Percentiles rank a stretch among this genome's conserved stretches.
These are phyloP conservation scores for Pluvianellus socialis DNA, from an alignment of 2,113 vertebrate species.

Conservation along the genomic window DNA sequence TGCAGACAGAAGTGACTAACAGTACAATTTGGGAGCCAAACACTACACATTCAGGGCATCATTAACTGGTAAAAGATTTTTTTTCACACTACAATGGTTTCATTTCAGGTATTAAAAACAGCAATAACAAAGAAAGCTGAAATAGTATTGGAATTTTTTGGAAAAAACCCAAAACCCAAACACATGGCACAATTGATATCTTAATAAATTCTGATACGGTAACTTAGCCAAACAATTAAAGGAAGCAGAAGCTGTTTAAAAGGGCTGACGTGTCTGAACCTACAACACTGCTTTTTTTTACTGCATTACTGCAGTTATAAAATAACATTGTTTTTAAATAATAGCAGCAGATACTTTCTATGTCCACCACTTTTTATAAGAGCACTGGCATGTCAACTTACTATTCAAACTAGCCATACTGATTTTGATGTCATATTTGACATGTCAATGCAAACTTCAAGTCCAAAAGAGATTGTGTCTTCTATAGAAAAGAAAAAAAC, in stretches of 20 bases:
- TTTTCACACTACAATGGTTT: background rate
- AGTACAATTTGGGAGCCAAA: rapidly evolving
- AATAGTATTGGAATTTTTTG: background rate
- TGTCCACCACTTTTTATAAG: background rate
- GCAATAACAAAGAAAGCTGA: background rate
- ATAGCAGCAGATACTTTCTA: background rate
- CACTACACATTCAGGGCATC: background rate
- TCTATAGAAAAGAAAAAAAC: background rate
- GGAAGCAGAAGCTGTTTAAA: background rate
- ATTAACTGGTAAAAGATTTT: background rate
- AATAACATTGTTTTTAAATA: background rate
- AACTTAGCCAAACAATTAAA: background rate
- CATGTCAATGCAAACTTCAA: background rate
- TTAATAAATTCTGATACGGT: background rate
- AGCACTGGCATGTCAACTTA: background rate
- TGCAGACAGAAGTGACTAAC: background rate
- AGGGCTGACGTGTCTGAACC: rapidly evolving
- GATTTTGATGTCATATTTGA: background rate
- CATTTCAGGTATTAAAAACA: background rate
- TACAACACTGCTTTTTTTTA: background rate
- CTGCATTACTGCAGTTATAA: background rate
- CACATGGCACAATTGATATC: background rate
- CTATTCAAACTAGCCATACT: background rate
- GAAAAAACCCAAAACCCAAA: background rate
- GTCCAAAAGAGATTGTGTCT: background rate